Conservation (phyloP, 2,888 invertebrate genomes). For the Hemaris fuciformis region DNA sequence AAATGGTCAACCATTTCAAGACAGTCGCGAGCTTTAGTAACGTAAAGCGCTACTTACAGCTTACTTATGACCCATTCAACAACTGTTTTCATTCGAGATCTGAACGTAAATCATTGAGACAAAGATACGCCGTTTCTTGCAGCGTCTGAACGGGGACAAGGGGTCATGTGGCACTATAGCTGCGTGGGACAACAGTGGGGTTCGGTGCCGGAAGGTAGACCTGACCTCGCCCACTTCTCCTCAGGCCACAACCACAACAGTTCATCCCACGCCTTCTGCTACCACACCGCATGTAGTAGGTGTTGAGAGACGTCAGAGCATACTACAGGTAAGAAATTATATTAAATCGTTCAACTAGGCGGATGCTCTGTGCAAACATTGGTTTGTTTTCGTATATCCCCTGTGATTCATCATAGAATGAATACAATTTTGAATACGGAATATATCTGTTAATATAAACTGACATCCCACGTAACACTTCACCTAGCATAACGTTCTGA, state of each 20-base stretch:
- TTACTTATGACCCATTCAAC: background rate
- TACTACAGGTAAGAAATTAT: constrained; percentile 78
- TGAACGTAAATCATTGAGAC: constrained; percentile 38
- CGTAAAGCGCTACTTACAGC: background rate
- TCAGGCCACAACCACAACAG: constrained; percentile 59
- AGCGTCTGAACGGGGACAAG: constrained; percentile 85
- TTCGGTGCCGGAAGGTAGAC: constrained; percentile 82
- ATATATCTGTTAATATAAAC: too few relatives aligned
- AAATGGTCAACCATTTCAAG: background rate
- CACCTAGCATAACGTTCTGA: too few relatives aligned
- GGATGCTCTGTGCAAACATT: too few relatives aligned
- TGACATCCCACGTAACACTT: too few relatives aligned
- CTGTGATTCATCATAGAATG: too few relatives aligned
- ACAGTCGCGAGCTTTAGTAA: background rate
- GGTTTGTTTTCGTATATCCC: too few relatives aligned
- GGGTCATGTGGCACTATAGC: constrained; percentile 85
- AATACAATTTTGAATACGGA: too few relatives aligned
- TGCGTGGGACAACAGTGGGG: constrained; percentile 84
- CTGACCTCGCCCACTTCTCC: constrained; percentile 73
- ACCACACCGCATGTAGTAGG: constrained; percentile 62
- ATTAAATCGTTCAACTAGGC: too few relatives aligned
- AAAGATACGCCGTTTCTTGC: constrained; percentile 43
- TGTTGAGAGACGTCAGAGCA: constrained; percentile 72
- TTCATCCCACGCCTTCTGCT: constrained; percentile 59
- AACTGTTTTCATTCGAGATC: constrained; percentile 26